Evolutionary conservation across 2,888 invertebrate species (phyloP).

Genomic region (Pyrrhia umbra): DNA sequence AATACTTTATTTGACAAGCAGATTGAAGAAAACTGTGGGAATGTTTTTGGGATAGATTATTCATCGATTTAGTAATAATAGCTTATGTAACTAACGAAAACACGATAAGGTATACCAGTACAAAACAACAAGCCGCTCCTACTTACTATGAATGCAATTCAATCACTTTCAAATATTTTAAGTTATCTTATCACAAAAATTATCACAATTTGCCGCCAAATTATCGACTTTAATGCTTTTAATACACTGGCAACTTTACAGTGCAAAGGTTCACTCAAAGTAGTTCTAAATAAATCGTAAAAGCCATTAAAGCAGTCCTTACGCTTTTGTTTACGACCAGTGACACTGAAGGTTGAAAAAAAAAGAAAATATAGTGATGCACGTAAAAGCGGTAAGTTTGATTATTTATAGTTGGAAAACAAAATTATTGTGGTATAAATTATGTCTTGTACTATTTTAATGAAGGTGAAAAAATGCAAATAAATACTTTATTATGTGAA

Average conservation of each 20-base stretch:
- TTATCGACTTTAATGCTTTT: slow-evolving; percentile 30
- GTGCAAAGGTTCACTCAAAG: neutral
- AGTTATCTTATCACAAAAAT: slow-evolving; percentile 20
- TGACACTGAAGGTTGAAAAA: slow-evolving; percentile 31
- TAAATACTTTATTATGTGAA: no score
- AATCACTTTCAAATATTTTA: neutral
- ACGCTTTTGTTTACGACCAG: slow-evolving; percentile 1
- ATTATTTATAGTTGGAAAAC: slow-evolving; percentile 25
- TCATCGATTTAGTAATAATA: no score
- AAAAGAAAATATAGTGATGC: slow-evolving; percentile 29
- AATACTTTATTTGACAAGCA: neutral
- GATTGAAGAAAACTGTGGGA: neutral
- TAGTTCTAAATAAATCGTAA: neutral
- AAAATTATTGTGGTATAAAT: slow-evolving; percentile 23
- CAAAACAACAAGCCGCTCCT: neutral
- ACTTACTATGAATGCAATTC: neutral
- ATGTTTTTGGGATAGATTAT: no score
- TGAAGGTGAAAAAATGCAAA: slow-evolving; percentile 1
- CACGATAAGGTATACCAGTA: neutral
- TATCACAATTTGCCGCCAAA: slow-evolving; percentile 13
- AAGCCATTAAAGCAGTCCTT: neutral
- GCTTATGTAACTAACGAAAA: neutral
- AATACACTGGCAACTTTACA: slow-evolving; percentile 4
- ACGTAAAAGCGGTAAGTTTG: slow-evolving; percentile 46
- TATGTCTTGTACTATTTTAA: slow-evolving; percentile 8